Evolutionary conservation across 2,888 invertebrate genomes (phyloP).

Genomic region (Plusia festucae): DNA sequence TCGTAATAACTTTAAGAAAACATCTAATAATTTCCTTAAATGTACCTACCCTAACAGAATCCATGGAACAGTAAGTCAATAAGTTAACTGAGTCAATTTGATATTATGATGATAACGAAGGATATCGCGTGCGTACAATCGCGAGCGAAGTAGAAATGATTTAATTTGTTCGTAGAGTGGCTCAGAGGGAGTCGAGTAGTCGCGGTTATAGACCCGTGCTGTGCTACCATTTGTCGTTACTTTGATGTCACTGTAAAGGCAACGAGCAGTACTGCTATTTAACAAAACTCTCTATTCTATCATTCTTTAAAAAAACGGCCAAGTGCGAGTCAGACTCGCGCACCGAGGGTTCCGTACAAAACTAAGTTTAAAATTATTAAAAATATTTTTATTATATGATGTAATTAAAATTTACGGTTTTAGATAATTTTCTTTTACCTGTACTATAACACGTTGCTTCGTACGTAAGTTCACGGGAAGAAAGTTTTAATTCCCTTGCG

Average conservation of each 20-base stretch:
- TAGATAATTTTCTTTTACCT: no score
- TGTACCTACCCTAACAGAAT: not conserved
- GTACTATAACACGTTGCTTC: no score
- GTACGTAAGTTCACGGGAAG: no score
- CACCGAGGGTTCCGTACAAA: no score
- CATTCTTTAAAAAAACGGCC: no score
- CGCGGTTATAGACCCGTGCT: slow-evolving; percentile 55
- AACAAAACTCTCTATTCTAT: not conserved
- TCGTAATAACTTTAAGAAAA: no score
- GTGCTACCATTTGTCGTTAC: slow-evolving; percentile 57
- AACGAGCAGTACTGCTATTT: slow-evolving; percentile 35
- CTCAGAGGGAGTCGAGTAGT: slow-evolving; percentile 69
- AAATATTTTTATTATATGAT: no score
- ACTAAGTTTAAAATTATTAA: no score
- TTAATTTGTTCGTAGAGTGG: slow-evolving; percentile 82
- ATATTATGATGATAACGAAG: slow-evolving; percentile 66
- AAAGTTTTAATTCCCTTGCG: no score
- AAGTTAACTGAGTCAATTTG: slow-evolving; percentile 29
- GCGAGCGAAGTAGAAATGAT: slow-evolving; percentile 84
- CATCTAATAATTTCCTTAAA: not conserved
- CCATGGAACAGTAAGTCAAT: slow-evolving; percentile 21
- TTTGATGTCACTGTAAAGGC: slow-evolving; percentile 43
- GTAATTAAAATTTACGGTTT: no score
- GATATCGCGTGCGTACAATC: slow-evolving; percentile 81
- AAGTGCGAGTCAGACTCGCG: no score